Base-by-base conservation (phyloP, 2,797 vertebrate species). In the Bufotes viridis region DNA sequence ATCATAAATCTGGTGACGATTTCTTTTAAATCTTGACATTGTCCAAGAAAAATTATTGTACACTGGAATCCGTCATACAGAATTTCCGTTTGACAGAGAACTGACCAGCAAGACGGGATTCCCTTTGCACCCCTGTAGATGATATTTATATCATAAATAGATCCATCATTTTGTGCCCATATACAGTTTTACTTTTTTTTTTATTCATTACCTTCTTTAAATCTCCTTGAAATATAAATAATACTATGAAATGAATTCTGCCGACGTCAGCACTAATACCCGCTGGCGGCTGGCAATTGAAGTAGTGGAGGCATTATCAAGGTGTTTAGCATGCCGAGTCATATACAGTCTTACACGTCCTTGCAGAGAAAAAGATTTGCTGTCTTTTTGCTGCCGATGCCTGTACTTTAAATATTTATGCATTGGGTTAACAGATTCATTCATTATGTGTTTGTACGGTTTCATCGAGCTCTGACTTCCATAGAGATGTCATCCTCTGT, bases 341-440 rank as follows among this genome's bases (percentile, higher is more conserved):
- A 51, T 90, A 24, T 90, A 57, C 57, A 87, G 29, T 63, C 7
- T 61, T 89, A 78, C 81, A 72, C 61, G 17, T 20, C 87, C 86
- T 88, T 78, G 88, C 90, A 90, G 82, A 87, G 88, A 87, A 88
- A 92, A 67, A 88, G 87, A 34, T 91, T 91, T 93, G 91, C 90
- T 92, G 87, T 92, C 90, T 91, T 42, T 90, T 92, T 91, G 86
- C 86, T 89, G 87, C 81, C 65, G 87, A 84, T 92, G 88, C 88
- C 91, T 90, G 90, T 92, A 90, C 51, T 90, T 90, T 92, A 92
- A 93, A 91, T 92, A 92, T 91, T 92, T 93, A 92, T 91, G 87
- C 13, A 0, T 11, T 90, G 85, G 84, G 90, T 89, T 85, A 90
- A 87, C 85, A 90, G 84, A 80, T 90, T 92, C 85, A 92, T 92